Evolutionary conservation across 1,140 invertebrate genomes (phyloP), one percentile per base, ranked within the genome.

Genomic region (Hesperophylax magnus): DNA sequence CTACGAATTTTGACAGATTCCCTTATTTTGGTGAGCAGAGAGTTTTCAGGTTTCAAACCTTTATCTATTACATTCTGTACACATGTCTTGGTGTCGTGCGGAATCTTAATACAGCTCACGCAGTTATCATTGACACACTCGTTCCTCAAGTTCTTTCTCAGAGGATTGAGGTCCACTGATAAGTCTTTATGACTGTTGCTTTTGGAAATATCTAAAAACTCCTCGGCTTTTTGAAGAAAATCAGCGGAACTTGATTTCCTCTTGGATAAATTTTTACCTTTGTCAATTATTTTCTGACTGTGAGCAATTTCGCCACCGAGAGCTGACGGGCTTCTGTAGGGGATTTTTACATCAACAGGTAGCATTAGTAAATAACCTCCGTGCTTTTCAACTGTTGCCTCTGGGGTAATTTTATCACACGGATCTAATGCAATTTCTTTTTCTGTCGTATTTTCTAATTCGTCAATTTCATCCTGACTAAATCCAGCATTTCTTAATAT

Each of bases 1-100:
- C 95, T 88, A 54, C 95, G 89, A 20, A 95, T 93, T 85, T 93
- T 93, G 0, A 94, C 93, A 7, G 91, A 89, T 20, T 92, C 91
- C 60, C 90, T 89, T 58, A 91, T 90, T 71, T 89, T 87, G 2
- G 86, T 86, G 0, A 90, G 86, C 15, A 89, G 83, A 14, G 85
- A 84, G 58, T 85, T 89, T 47, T 90, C 88, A 7, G 82, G 87
- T 85, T 87, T 82, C 0, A n/a, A 88, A 31, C 82, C 80, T 82
- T 88, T 80, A 2, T 81, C 88, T 0, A 20, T 56, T 27, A 18
- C 8, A 24, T 60, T 34, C 54, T 76, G 6, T 27, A 14, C 24
- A 24, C 24, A 22, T 11, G 8, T 14, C 8, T 63, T 47, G 47
- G 76, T 63, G 53, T 67, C 60, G 14, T n/a, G 58, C 0, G 60